Base-by-base conservation (phyloP, 2,888 invertebrate genomes). In the Gari tellinella region DNA sequence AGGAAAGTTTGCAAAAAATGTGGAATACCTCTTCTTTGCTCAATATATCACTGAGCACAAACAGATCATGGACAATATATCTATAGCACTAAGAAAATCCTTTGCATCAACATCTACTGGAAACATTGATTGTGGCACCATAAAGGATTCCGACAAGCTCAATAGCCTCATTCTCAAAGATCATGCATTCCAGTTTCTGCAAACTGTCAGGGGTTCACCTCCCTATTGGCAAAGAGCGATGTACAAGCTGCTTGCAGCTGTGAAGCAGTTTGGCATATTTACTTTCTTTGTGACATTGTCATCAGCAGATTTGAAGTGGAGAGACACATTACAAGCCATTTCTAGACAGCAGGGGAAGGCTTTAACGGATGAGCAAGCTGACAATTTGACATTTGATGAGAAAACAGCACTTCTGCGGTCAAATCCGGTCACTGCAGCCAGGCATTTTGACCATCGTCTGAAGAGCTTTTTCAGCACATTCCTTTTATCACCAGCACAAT, bases 231-330 rank as follows among this genome's bases (percentile, higher is more conserved):
- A 76, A 43, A 65, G 67, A 48, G 52, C 49, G 10, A 63, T 73
- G 63, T 78, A 55, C 19, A 70, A 81, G 23, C 41, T 84, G 0
- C 51, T 83, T 26, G 83, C 83, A 37, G 77, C 81, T 51, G 70
- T 86, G 2, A 61, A 43, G 5, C 17, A 49, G 19, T 49, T 49
- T 23, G 49, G 49, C 7, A 56, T 56, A 23, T 56, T 56, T 23
- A 56, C 56, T 15, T 56, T 41, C 38, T 86, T 86, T 46, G 21
- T 86, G 8, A 82, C 85, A 15, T 46, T 86, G 21, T 81, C 81
- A 31, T 65, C 85, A 14, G 81, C 84, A 49, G 86, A 87, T 49
- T 38, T 69, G 15, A 78, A 72, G 31, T 87, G 86, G 84, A 10
- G 46, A 2, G 85, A 86, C 37, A 70, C 84, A 7, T 31, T 86